Conservation (phyloP, 2,113 vertebrate genomes). For the Trematomus loennbergii region DNA sequence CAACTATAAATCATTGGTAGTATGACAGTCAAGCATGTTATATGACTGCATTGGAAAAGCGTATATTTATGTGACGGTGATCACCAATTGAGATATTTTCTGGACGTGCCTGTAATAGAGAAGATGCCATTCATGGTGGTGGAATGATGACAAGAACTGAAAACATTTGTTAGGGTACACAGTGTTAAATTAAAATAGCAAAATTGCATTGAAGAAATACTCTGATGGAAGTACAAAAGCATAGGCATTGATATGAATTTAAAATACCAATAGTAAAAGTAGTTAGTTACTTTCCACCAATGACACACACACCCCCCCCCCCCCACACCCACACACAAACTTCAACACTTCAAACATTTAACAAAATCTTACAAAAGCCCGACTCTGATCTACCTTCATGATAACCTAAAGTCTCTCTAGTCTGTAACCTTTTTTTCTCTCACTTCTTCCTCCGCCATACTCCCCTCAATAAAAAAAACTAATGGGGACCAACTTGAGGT, state of each 20-base stretch:
- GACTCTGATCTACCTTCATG: conserved; percentile 11
- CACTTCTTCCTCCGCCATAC: conserved; percentile 21
- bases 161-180: no score
- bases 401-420: conserved; percentile 6
- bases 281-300: background rate
- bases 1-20: no score
- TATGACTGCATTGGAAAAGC: no score
- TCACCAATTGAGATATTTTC: no score
- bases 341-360: background rate
- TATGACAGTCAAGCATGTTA: no score
- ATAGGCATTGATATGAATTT: background rate
- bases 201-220: background rate
- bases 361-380: background rate
- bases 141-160: no score
- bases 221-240: background rate
- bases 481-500: conserved; percentile 66
- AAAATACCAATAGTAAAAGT: no score
- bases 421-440: conserved; percentile 20
- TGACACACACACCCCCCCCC: background rate
- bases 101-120: no score
- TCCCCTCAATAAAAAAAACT: conserved; percentile 36
- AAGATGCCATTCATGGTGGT: no score
- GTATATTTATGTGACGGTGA: no score
- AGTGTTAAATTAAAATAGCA: background rate
- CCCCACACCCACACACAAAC: background rate